These are phyloP conservation scores for Phyllotis vaccarum DNA, from an alignment of 2,797 vertebrate genomes.

Conservation along the genomic window DNA sequence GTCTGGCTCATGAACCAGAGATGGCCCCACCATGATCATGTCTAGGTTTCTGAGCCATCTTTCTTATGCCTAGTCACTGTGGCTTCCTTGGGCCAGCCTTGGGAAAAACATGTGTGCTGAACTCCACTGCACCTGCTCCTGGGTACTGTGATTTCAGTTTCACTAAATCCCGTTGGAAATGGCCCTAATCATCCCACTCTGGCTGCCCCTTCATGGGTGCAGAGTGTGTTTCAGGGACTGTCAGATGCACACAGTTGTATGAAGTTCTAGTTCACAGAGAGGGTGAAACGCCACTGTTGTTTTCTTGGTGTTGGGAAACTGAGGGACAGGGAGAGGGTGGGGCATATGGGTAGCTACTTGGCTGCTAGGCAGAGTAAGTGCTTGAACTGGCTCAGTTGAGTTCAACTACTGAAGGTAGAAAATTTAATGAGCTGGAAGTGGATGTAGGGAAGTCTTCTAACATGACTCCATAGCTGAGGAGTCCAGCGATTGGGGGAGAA, in stretches of 20 bases:
- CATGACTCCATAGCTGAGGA: accelerated
- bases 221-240: accelerated
- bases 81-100: accelerated
- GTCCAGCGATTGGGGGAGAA: accelerated
- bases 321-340: neutral
- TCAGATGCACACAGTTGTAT: accelerated
- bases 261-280: neutral
- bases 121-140: accelerated
- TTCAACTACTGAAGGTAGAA: too few relatives aligned
- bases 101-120: neutral
- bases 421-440: accelerated
- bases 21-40: neutral
- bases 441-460: accelerated
- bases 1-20: neutral
- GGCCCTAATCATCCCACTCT: neutral
- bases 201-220: too few relatives aligned
- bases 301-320: neutral
- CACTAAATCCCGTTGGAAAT: neutral
- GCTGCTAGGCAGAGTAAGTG: accelerated
- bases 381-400: accelerated
- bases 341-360: accelerated
- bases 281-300: accelerated
- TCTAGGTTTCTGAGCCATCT: accelerated
- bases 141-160: neutral
- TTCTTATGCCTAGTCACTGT: accelerated